Evolutionary conservation across 1,140 invertebrate genomes (phyloP), one percentile per base, ranked within the genome.

Genomic region (Drosophila pachea): DNA sequence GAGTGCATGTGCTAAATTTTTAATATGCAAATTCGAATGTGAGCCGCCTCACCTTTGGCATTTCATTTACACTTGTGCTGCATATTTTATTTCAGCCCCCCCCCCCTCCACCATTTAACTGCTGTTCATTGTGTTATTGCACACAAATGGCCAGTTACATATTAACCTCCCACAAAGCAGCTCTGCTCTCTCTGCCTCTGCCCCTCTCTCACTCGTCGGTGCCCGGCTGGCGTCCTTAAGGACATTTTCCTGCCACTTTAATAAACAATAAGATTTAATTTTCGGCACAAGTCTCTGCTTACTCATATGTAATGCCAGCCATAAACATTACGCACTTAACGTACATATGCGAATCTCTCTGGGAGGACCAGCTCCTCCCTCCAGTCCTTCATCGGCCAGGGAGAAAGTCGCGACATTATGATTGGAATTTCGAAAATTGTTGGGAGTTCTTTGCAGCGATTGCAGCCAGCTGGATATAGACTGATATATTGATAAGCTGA

Each of bases 1-100:
- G 73, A 84, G 72, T 84, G 81, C 79, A 83, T 84, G 79, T 83
- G 79, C 76, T 74, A 79, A 84, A 83, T 83, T 84, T 84, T 68
- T 84, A 84, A 83, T 83, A 83, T 83, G 79, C 68, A 84, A 83
- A 83, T 83, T 76, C 76, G 7, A 50, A 40, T 45, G 43, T 32
- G 35, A 59, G 40, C 33, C 43, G 32, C 32, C 35, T 56, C 66
- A 68, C 58, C 78, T 74, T 74, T 70, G 48, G 53, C 79, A 83
- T 84, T 83, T 83, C 79, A 83, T 83, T 83, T 83, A 65, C 79
- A 83, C 78, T 84, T 84, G 78, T 73, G 78, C 55, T 76, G 76
- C 75, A 84, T 83, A 83, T 83, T 83, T 83, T 83, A 83, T 83
- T 73, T n/a, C n/a, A n/a, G 59, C 60, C 36, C 68, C 55, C 70